Evolutionary conservation across 2,888 invertebrate genomes (phyloP), one percentile per base, ranked within the genome.

Genomic region (Onthophagus sagittarius): DNA sequence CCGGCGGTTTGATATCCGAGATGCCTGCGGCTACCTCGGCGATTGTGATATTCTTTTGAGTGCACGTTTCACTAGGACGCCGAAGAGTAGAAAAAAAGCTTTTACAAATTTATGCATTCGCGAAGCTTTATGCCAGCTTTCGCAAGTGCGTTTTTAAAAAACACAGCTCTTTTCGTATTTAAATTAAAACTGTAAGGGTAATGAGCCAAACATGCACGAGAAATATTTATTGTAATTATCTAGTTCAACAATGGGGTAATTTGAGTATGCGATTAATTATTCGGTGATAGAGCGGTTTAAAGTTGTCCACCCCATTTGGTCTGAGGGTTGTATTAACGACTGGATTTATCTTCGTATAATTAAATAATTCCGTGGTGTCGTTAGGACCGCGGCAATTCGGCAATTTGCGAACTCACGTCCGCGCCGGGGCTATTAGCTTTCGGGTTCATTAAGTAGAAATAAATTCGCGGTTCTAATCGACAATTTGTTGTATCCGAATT

Each of bases 391-490:
- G 39, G 39, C 39, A 53, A 53, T 53, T 53, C 39, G 39, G 23
- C 39, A 53, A 53, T 53, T 53, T 53, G 39, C 39, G 39, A 53
- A 53, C 11, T 53, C 39, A 23, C 32, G 31, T 67, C 32, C 32
- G 67, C 67, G 67, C 67, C 67, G 67, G 31, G 31, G 67, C 67
- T 67, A 67, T 67, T 67, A 31, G 31, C 63, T 15, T 32, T 67
- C 67, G 67, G 53, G 73, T 71, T 73, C 69, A 73, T 73, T 73
- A 73, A 73, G 71, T 71, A 32, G 67, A 53, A 71, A 73, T 73
- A 73, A 73, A 73, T 73, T 73, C 65, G 73, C 73, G 73, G 73
- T 73, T 73, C 67, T 73, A 73, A 73, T 73, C 71, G 73, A 71
- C 71, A 69, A 73, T 73, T 73, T 73, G 73, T 73, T 73, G 73